Evolutionary conservation across 2,888 invertebrate species (phyloP).

Genomic region (Leistus spinibarbis): DNA sequence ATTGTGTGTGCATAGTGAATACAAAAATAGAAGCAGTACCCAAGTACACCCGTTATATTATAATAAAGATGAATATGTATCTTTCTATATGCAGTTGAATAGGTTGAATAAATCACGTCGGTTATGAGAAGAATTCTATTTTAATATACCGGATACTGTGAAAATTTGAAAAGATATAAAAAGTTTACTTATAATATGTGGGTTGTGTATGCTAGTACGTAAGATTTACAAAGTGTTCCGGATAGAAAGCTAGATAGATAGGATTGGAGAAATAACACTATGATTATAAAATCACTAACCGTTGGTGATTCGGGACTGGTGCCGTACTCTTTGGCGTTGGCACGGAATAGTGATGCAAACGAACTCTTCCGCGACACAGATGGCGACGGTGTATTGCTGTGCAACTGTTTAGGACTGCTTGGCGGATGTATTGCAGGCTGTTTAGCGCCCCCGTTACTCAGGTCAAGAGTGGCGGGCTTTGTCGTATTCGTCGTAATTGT

Average conservation of each 20-base stretch:
- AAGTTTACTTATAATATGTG: no score
- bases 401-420: conserved; percentile 15
- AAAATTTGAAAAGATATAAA: no score
- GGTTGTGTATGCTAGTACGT: not conserved
- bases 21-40: no score
- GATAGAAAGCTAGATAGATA: not conserved
- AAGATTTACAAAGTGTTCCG: no score
- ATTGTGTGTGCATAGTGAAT: no score
- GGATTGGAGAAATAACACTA: not conserved
- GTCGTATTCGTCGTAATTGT: conserved; percentile 45
- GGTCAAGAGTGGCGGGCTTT: conserved; percentile 68
- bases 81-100: no score
- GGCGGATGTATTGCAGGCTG: not conserved
- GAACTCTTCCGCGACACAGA: conserved; percentile 78
- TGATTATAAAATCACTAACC: conserved; percentile 27
- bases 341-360: conserved; percentile 79
- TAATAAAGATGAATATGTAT: no score
- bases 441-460: conserved; percentile 50
- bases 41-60: no score
- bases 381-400: conserved; percentile 68
- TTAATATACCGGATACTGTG: no score
- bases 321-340: conserved; percentile 69
- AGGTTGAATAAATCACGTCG: no score
- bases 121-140: no score
- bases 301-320: conserved; percentile 69